Percentiles rank a stretch among this genome's conserved stretches.
These are phyloP conservation scores for Hoplias malabaricus DNA, from an alignment of 2,113 vertebrate species.

Conservation along the genomic window DNA sequence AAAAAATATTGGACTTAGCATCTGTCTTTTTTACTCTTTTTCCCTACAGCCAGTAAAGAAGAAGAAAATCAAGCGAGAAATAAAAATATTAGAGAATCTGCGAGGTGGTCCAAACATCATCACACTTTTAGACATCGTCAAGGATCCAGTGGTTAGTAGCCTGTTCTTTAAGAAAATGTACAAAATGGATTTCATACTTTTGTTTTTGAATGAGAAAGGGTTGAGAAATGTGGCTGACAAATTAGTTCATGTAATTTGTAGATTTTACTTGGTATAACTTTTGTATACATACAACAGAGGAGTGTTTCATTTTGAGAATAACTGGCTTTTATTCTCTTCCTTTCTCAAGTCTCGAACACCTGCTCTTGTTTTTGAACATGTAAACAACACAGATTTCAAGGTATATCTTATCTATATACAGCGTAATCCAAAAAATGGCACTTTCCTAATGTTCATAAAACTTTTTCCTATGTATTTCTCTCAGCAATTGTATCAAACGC, in stretches of 20 bases:
- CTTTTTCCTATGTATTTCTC: background rate
- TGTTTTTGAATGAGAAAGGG: no score
- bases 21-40: conserved; percentile 6
- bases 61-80: conserved; percentile 76
- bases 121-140: conserved; percentile 71
- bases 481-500: conserved; percentile 74
- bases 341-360: conserved; percentile 68
- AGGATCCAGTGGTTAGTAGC: conserved; percentile 70
- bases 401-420: conserved; percentile 33
- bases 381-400: conserved; percentile 77
- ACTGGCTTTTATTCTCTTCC: background rate
- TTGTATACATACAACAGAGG: no score
- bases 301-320: background rate
- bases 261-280: no score
- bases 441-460: background rate
- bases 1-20: background rate
- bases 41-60: conserved; percentile 69
- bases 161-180: background rate
- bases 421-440: background rate
- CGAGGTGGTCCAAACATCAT: conserved; percentile 73
- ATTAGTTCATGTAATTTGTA: no score
- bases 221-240: no score
- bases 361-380: conserved; percentile 72
- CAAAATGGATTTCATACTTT: background rate
- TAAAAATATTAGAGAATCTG: conserved; percentile 74